Conservation (phyloP, 2,888 invertebrate species). For the Boloria euphrosyne region DNA sequence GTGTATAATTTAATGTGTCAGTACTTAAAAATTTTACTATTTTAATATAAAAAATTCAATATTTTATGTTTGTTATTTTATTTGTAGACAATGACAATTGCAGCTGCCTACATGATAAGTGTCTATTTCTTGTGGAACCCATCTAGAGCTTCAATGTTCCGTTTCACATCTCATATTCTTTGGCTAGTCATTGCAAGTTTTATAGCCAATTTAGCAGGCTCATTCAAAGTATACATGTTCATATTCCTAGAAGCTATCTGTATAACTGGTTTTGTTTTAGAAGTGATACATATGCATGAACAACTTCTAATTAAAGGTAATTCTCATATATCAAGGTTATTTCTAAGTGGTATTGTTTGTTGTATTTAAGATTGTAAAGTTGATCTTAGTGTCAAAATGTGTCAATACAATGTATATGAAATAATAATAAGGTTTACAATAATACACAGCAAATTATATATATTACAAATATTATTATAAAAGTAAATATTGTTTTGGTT, state of each 20-base stretch:
- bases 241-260: constrained; percentile 85
- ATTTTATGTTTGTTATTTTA: constrained; percentile 33
- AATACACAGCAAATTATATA: too few species aligned
- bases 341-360: too few species aligned
- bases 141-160: constrained; percentile 84
- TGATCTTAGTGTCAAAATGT: too few species aligned
- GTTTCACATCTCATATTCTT: constrained; percentile 85
- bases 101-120: constrained; percentile 86
- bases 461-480: too few species aligned
- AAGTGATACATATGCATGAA: constrained; percentile 83
- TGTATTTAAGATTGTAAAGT: too few species aligned
- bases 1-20: too few species aligned
- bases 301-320: constrained; percentile 74
- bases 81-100: constrained; percentile 85
- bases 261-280: constrained; percentile 83
- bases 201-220: constrained; percentile 88
- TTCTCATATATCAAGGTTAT: constrained; percentile 7
- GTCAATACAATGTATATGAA: too few species aligned
- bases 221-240: constrained; percentile 89
- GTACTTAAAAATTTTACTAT: constrained; percentile 1
- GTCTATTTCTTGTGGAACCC: constrained; percentile 90
- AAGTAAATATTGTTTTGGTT: too few species aligned
- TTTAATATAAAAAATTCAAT: constrained; percentile 3
- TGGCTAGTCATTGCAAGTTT: constrained; percentile 91
- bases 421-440: too few species aligned